These are phyloP conservation scores for Anneissia japonica DNA, from an alignment of 35 echinoderm and acorn worm genomes.

Conservation along the genomic window DNA sequence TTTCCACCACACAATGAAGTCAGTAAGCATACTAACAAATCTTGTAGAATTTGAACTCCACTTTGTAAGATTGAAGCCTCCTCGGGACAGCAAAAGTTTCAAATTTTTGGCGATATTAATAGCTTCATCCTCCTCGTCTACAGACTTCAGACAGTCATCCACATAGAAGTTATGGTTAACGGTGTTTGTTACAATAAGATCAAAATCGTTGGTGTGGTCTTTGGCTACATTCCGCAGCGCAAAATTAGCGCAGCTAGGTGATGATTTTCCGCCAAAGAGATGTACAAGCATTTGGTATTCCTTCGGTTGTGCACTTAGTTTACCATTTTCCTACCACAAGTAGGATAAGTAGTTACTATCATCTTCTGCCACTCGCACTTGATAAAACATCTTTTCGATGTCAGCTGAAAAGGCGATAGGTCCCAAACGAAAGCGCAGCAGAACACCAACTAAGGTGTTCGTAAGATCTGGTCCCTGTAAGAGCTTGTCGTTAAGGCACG, in stretches of 20 bases:
- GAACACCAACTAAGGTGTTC: slow-evolving; percentile 43
- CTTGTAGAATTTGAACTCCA: background rate
- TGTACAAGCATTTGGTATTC: background rate
- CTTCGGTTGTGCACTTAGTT: background rate
- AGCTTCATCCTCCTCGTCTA: background rate
- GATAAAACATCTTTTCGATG: slow-evolving; percentile 19
- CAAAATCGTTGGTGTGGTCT: background rate
- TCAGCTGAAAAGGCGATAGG: slow-evolving; percentile 1
- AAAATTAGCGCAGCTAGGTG: background rate
- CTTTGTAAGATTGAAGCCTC: background rate
- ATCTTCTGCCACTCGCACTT: slow-evolving; percentile 8
- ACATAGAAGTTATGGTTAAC: slow-evolving; percentile 8
- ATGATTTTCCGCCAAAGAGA: background rate
- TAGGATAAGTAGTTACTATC: background rate
- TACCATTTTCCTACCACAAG: background rate
- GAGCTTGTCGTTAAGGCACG: slow-evolving; percentile 33
- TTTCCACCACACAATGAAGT: background rate
- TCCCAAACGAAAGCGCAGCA: slow-evolving; percentile 18
- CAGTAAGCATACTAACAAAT: background rate
- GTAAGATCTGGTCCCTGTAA: slow-evolving; percentile 44
- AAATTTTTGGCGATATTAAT: background rate
- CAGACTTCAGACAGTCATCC: slow-evolving; percentile 5
- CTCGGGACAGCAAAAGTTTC: background rate
- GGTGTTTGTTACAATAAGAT: background rate
- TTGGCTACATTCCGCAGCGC: background rate